phyloP scores from a whole-genome alignment of 2,797 vertebrate genomes.

The Pseudochirops corinnae region DNA sequence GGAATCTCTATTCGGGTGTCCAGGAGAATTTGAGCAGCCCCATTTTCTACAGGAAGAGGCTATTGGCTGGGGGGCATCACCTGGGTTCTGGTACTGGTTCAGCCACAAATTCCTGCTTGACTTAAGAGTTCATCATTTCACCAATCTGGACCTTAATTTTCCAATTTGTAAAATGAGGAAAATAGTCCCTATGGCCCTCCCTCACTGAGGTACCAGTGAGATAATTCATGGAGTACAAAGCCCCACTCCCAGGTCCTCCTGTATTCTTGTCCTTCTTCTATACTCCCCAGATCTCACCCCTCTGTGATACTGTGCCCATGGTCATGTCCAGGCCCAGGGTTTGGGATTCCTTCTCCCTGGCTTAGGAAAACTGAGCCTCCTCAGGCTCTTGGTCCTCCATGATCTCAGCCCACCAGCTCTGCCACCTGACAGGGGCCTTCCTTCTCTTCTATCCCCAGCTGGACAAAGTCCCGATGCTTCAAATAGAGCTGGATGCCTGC shows the following conservation, averaged over 20 bases:
- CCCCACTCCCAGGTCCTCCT: background rate
- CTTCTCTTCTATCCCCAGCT: background rate
- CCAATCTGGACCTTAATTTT: background rate
- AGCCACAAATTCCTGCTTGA: background rate
- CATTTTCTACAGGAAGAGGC: background rate
- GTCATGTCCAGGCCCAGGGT: background rate
- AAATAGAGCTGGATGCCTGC: slow-evolving; percentile 57
- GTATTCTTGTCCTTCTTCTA: background rate
- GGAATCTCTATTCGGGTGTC: background rate
- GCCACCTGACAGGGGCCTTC: background rate
- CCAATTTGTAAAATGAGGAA: background rate
- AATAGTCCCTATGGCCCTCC: no score
- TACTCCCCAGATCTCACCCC: background rate
- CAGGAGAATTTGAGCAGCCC: background rate
- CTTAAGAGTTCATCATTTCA: background rate
- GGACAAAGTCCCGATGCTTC: slow-evolving; percentile 31
- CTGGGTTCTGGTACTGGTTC: background rate
- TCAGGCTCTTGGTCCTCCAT: background rate
- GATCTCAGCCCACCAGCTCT: background rate
- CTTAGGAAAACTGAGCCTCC: background rate
- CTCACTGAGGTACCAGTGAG: no score
- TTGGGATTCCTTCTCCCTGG: background rate
- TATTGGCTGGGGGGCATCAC: background rate
- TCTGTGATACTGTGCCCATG: background rate
- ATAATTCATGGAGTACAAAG: background rate